phyloP scores from a whole-genome alignment of 2,888 invertebrate genomes.

The Luperina nickerlii region DNA sequence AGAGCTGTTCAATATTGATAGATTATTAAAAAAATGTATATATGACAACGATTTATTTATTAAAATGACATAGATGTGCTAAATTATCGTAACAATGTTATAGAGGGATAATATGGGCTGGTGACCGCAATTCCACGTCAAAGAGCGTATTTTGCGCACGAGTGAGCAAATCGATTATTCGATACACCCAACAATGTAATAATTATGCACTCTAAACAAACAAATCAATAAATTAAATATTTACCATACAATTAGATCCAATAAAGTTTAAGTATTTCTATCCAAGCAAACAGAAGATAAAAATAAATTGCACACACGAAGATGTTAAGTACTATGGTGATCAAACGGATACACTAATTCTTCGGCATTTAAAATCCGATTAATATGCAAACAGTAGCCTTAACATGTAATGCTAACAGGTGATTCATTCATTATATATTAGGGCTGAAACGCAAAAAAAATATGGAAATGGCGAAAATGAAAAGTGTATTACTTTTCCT shows the following conservation, averaged over 20 bases:
- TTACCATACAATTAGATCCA: background rate
- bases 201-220: background rate
- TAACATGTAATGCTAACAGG: constrained; percentile 21
- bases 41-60: too few relatives aligned
- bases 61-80: too few relatives aligned
- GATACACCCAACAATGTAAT: background rate
- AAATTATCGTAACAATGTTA: too few relatives aligned
- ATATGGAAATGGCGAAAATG: background rate
- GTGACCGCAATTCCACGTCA: too few relatives aligned
- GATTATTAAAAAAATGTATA: too few relatives aligned
- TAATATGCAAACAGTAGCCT: constrained; percentile 42
- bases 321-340: constrained; percentile 1
- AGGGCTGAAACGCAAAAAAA: constrained; percentile 37
- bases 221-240: background rate
- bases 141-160: too few relatives aligned
- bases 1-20: background rate
- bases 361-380: constrained; percentile 33
- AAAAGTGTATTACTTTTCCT: background rate
- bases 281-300: constrained; percentile 4
- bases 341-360: constrained; percentile 22
- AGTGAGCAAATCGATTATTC: too few relatives aligned
- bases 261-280: background rate
- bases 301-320: constrained; percentile 1
- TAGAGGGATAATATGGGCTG: too few relatives aligned
- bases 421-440: constrained; percentile 37